Conservation (phyloP, 1,140 invertebrate genomes). For the Holcopasites calliopsidis region DNA sequence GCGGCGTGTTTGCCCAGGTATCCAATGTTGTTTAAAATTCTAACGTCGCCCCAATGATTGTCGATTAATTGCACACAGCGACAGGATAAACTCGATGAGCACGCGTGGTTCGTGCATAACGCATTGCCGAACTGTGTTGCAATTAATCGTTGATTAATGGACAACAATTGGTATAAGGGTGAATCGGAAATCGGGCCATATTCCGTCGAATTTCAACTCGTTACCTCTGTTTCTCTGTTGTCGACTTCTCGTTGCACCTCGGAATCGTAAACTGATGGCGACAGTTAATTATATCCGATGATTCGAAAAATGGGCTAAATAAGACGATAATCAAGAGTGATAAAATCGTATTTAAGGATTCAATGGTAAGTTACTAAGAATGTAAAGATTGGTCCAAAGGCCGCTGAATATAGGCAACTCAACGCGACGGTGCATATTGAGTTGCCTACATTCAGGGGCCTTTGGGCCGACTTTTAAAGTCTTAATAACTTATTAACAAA, state of each 20-base stretch:
- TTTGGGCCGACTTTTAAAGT: no score
- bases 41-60: constrained; percentile 6
- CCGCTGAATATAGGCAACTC: no score
- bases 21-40: constrained; percentile 7
- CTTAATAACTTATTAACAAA: no score
- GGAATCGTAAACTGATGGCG: no score
- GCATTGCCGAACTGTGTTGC: constrained; percentile 7
- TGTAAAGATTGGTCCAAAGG: no score
- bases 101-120: constrained; percentile 4
- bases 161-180: constrained; percentile 38
- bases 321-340: no score
- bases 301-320: no score
- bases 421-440: no score
- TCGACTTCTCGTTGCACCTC: constrained; percentile 56
- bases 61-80: constrained; percentile 29
- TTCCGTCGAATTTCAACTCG: constrained; percentile 56
- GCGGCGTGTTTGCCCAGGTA: background rate
- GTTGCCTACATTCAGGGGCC: no score
- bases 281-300: no score
- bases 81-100: constrained; percentile 14
- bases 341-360: no score
- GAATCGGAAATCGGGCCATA: constrained; percentile 56
- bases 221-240: constrained; percentile 25
- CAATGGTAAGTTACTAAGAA: no score
- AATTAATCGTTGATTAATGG: constrained; percentile 61